Evolutionary conservation across 2,113 vertebrate species (phyloP), one percentile per base, ranked within the genome.

Genomic region (Lamprotornis superbus): DNA sequence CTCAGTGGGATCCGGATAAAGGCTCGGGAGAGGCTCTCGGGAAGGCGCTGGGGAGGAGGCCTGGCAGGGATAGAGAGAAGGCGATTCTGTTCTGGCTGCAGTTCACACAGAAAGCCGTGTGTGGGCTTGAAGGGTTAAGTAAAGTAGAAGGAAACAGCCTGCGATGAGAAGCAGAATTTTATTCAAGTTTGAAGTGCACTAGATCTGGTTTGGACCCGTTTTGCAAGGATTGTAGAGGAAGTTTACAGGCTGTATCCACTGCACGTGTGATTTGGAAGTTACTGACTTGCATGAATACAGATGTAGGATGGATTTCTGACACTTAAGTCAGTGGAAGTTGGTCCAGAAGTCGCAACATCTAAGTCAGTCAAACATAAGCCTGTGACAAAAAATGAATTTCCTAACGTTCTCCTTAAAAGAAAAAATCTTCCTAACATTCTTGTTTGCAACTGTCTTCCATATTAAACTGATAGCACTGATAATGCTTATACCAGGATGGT

Each of bases 101-200:
- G 30, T 7, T 30, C 7, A 0, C 1, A 1, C 18, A 5, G 23
- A 5, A 11, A 12, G 27, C 31, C 10, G 0, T 4, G 3, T 22
- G 2, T 11, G 15, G 80, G n/a, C 11, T 5, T 3, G 55, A 17
- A 27, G 35, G 23, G 21, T 12, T 55, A 20, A 22, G 17, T 15
- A 64, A 20, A 22, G 17, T 16, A 64, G 40, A 64, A 69, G 16
- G 44, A 69, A 73, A 49, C 0, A 1, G 31, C 27, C 23, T 4
- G 60, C 35, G 12, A 31, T 19, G 33, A 49, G 59, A 40, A 50
- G 52, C 28, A 53, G 46, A 44, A 35, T 65, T 64, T 28, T 28
- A 11, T 40, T 67, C 35, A 31, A 9, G 24, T 15, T 68, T 30
- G 10, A 55, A 63, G 49, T 5, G 14, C 1, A 0, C 11, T 47